Evolutionary conservation across 2,797 vertebrate species (phyloP), one percentile per base, ranked within the genome.

Genomic region (Cottoperca gobio): DNA sequence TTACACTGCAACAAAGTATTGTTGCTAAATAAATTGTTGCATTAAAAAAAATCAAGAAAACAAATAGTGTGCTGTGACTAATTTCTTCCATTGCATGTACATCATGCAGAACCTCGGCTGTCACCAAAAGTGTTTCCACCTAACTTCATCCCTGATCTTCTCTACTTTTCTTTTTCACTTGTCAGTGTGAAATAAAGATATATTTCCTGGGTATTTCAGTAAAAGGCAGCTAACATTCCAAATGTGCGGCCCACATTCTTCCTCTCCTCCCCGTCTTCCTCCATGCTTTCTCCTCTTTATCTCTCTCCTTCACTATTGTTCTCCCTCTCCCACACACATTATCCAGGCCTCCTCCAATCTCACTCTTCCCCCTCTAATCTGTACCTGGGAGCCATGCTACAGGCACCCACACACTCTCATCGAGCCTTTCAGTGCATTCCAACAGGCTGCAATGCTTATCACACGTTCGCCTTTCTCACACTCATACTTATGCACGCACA

Each of bases 401-500:
- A 70, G 84, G 90, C 91, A 73, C 93, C 91, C 91, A 93, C 92
- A 48, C 89, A 70, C 73, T 79, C 78, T 73, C 89, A 84, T 76
- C 85, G 75, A 62, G 77, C 85, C 84, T 89, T 91, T 90, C 88
- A 87, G 73, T 37, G 45, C 87, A 80, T 88, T 90, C 87, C 85
- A 84, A 81, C 81, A 73, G 82, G 84, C 73, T 80, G 83, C 58
- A 66, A 1, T 50, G 79, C 89, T 91, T 88, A 89, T 89, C 90
- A 52, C n/a, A 37, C 26, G 12, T 76, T 72, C 23, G 37, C 60
- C 64, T 63, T 35, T 17, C 58, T n/a, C 52, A 23, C 73, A 23
- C 59, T 21, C 70, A 40, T 12, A 54, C 67, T 24, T 23, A 24
- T 16, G 5, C 24, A 19, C 10, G 6, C 42, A 62, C 58, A 42